Percentiles rank a stretch among this genome's conserved stretches.
Conservation (phyloP, 1,140 invertebrate genomes). For the Apis florea region DNA sequence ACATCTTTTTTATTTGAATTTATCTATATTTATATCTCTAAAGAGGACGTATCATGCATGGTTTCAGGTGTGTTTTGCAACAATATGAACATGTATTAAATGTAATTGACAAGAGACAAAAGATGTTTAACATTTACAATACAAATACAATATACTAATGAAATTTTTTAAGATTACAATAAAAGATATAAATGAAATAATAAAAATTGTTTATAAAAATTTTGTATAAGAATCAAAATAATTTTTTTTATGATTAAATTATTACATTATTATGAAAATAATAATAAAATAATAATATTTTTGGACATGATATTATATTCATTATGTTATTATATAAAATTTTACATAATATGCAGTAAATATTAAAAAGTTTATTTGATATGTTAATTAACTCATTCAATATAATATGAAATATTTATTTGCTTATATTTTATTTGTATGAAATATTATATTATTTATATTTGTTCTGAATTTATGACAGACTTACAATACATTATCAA, state of each 20-base stretch:
- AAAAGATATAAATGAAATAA: neutral
- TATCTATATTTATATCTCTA: conserved; percentile 29
- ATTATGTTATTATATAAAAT: neutral
- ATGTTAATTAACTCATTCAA: conserved; percentile 24
- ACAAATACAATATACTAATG: neutral
- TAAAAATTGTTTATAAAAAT: neutral
- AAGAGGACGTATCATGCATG: conserved; percentile 43
- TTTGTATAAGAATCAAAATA: neutral
- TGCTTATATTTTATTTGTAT: conserved; percentile 11
- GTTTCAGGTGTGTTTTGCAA: conserved; percentile 54
- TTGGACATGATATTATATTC: conserved; percentile 24
- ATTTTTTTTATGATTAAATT: neutral
- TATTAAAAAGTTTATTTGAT: neutral
- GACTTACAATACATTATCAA: conserved; percentile 26
- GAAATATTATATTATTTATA: conserved; percentile 32
- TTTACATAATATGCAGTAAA: conserved; percentile 3
- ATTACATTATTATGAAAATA: conserved; percentile 9
- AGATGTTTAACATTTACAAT: conserved; percentile 41
- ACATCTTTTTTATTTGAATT: conserved; percentile 25
- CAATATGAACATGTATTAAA: conserved; percentile 60
- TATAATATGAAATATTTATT: conserved; percentile 1
- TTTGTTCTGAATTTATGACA: conserved; percentile 19
- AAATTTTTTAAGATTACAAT: neutral
- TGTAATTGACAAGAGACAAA: conserved; percentile 49
- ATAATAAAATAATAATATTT: conserved; percentile 2